Percentiles rank a stretch among this genome's conserved stretches.
Conservation (phyloP, 2,888 invertebrate genomes). For the Ornithoptera priamus region DNA sequence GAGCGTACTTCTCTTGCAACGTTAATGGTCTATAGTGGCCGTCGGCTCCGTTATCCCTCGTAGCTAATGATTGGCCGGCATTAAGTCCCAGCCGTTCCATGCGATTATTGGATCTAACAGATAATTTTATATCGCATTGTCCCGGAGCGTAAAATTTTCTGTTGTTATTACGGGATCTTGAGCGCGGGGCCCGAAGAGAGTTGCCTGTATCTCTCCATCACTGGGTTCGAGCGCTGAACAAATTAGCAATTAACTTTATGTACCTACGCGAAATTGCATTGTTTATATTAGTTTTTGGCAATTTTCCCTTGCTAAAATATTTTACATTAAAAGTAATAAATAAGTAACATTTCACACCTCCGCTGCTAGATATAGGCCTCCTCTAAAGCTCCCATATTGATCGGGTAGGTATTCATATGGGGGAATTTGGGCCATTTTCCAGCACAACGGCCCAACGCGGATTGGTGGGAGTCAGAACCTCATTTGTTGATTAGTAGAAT, state of each 20-base stretch:
- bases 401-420: too few relatives aligned
- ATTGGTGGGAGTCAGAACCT: too few relatives aligned
- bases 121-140: conserved; percentile 80
- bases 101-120: conserved; percentile 81
- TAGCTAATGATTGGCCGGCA: conserved; percentile 80
- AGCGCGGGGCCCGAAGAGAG: conserved; percentile 21
- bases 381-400: too few relatives aligned
- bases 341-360: too few relatives aligned
- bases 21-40: conserved; percentile 62
- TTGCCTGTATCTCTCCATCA: conserved; percentile 26
- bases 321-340: not conserved
- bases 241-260: conserved; percentile 28
- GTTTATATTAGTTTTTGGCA: not conserved
- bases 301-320: not conserved
- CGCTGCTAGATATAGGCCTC: too few relatives aligned
- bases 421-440: too few relatives aligned
- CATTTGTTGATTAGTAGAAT: too few relatives aligned
- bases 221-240: conserved; percentile 18
- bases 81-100: conserved; percentile 76
- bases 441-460: too few relatives aligned
- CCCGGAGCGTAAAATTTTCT: conserved; percentile 79
- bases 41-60: conserved; percentile 77
- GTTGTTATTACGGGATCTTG: conserved; percentile 68
- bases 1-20: conserved; percentile 52
- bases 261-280: conserved; percentile 18